A percentile compares a stretch with the other conserved stretches of the same genome.
These are phyloP conservation scores for Tragelaphus imberbis DNA, from an alignment of 2,113 vertebrate genomes.

Conservation along the genomic window DNA sequence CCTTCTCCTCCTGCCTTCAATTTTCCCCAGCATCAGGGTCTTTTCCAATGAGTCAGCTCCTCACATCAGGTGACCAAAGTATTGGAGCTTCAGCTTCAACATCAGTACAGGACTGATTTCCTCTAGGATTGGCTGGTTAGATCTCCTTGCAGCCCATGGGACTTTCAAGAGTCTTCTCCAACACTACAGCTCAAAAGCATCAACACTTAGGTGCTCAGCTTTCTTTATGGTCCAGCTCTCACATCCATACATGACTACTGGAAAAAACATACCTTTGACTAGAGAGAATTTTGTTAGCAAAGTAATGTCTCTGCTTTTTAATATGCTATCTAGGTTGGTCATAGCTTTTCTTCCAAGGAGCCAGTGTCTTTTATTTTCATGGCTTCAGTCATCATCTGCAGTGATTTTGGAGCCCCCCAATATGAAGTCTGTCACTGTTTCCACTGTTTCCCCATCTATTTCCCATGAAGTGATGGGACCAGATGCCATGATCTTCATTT, in stretches of 20 bases:
- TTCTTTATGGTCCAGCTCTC: background rate
- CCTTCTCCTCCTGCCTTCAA: background rate
- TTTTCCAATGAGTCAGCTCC: background rate
- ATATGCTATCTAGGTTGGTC: background rate
- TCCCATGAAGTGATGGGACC: background rate
- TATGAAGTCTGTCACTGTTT: background rate
- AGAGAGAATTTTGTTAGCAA: background rate
- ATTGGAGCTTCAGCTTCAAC: background rate
- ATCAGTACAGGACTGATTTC: background rate
- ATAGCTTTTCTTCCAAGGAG: background rate
- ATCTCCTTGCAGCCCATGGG: background rate
- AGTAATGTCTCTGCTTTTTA: background rate
- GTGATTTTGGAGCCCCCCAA: background rate
- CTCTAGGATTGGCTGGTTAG: background rate
- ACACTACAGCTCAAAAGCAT: background rate
- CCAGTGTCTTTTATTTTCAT: background rate
- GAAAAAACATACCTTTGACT: background rate
- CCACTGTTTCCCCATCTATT: background rate
- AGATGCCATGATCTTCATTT: background rate
- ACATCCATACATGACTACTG: background rate
- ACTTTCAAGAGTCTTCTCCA: background rate
- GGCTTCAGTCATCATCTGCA: background rate
- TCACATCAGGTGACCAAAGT: background rate
- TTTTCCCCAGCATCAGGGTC: background rate
- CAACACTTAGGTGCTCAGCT: background rate